Base-by-base conservation (phyloP, 2,888 invertebrate species). In the Dilophus febrilis region DNA sequence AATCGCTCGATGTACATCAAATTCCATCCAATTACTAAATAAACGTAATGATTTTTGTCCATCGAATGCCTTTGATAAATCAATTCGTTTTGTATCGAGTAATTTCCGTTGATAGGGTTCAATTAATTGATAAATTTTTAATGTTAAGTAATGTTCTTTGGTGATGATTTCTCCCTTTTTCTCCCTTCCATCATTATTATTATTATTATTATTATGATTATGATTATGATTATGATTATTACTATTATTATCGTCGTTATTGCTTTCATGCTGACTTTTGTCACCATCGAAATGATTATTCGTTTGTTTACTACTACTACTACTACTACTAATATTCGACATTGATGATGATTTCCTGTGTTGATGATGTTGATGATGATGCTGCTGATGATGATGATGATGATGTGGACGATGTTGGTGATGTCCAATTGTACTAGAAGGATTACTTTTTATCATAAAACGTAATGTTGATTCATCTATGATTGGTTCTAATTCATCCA, bases 11-110 rank as follows among this genome's bases (percentile, higher is more conserved):
- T 70, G 70, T 3, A 72, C 63, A 51, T 76, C 75, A 41, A 74
- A 62, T 41, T 74, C 72, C 32, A 71, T 56, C 75, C 75, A 75
- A 45, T 69, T 68, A 3, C 68, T 63, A 30, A 66, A 8, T 49
- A 28, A 48, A 17, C 17, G 19, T 10, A 34, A 18, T 8, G 19
- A 6, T 22, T 4, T 22, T 22, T 36, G 29, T n/a, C n/a, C 14
- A 37, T 28, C n/a, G 42, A 28, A 11, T 6, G 27, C 50, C 3
- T 61, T 44, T 39, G 61, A 56, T n/a, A n/a, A n/a, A n/a, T n/a
- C n/a, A n/a, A n/a, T n/a, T n/a, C n/a, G n/a, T 26, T 59, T 55
- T 1, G 55, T 50, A 36, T 64, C 62, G 27, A 67, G 48, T 42
- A 64, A 54, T 37, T 50, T 41, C 12, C 54, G 51, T 16, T 52